Percentiles rank a stretch among this genome's conserved stretches.
These are phyloP conservation scores for Microdon myrmicae DNA, from an alignment of 2,888 invertebrate species.

Conservation along the genomic window DNA sequence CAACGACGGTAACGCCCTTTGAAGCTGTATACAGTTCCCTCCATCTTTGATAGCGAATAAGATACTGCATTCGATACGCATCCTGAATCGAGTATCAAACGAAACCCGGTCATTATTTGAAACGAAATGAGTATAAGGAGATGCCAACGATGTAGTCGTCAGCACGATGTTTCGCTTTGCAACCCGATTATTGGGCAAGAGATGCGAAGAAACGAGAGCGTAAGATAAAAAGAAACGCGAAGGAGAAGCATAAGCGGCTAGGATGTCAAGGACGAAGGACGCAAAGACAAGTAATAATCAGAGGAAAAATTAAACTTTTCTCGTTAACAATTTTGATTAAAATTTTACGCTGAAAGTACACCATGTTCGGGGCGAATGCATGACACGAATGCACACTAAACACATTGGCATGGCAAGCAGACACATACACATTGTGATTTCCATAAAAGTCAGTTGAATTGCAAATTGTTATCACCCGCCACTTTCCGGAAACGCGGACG, in stretches of 20 bases:
- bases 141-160: slow-evolving; percentile 22
- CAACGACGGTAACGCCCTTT: too few species aligned
- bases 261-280: slow-evolving; percentile 10
- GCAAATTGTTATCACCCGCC: slow-evolving; percentile 30
- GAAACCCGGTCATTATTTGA: slow-evolving; percentile 39
- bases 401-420: background rate
- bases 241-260: slow-evolving; percentile 1
- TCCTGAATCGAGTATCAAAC: slow-evolving; percentile 37
- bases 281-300: slow-evolving; percentile 54
- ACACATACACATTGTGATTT: slow-evolving; percentile 5
- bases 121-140: slow-evolving; percentile 40
- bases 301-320: slow-evolving; percentile 55
- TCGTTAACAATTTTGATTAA: slow-evolving; percentile 56
- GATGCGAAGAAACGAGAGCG: background rate
- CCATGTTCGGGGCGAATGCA: slow-evolving; percentile 10
- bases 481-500: background rate
- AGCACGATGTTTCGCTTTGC: slow-evolving; percentile 4
- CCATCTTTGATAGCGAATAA: too few species aligned
- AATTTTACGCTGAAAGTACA: slow-evolving; percentile 50
- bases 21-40: too few species aligned
- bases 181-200: background rate
- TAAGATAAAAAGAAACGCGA: background rate
- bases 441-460: slow-evolving; percentile 28
- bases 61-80: slow-evolving; percentile 32
- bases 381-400: background rate